A percentile compares a stretch with the other conserved stretches of the same genome.
Conservation (phyloP, 2,888 invertebrate species). For the Thyatira batis region DNA sequence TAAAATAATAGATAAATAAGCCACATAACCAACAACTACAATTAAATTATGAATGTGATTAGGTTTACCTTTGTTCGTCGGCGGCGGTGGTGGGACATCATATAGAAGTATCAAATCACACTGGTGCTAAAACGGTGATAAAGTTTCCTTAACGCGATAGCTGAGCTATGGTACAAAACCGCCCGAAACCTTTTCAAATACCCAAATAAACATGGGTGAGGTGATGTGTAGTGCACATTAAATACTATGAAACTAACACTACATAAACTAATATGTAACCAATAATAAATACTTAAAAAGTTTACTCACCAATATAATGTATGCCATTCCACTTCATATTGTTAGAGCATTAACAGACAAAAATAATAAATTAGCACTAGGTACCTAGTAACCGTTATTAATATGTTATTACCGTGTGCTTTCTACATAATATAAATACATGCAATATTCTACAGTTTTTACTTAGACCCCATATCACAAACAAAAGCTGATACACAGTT, state of each 20-base stretch:
- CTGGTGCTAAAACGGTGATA: slow-evolving; percentile 34
- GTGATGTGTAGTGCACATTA: slow-evolving; percentile 58
- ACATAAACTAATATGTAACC: slow-evolving; percentile 30
- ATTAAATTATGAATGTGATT: slow-evolving; percentile 52
- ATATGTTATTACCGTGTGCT: slow-evolving; percentile 26
- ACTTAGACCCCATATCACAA: slow-evolving; percentile 62
- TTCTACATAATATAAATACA: slow-evolving; percentile 48
- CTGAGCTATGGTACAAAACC: slow-evolving; percentile 38
- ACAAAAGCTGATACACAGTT: slow-evolving; percentile 56
- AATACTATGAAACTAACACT: slow-evolving; percentile 38
- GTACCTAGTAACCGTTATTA: slow-evolving; percentile 33
- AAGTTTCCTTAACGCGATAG: slow-evolving; percentile 26
- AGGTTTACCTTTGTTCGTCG: slow-evolving; percentile 62
- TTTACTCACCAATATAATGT: slow-evolving; percentile 63
- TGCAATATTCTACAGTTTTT: slow-evolving; percentile 58
- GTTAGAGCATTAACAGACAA: slow-evolving; percentile 49
- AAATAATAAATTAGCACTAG: slow-evolving; percentile 52
- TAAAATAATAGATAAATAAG: slow-evolving; percentile 77
- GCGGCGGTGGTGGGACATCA: slow-evolving; percentile 47
- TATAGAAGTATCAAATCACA: slow-evolving; percentile 47
- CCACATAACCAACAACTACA: slow-evolving; percentile 76
- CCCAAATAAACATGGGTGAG: slow-evolving; percentile 45
- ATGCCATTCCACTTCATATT: slow-evolving; percentile 49
- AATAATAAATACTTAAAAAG: slow-evolving; percentile 49
- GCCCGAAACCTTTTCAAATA: slow-evolving; percentile 29